A percentile compares a stretch with the other conserved stretches of the same genome.
Evolutionary conservation across 53 echinoderm and acorn worm species (phyloP).

Genomic region (Luidia sarsii): DNA sequence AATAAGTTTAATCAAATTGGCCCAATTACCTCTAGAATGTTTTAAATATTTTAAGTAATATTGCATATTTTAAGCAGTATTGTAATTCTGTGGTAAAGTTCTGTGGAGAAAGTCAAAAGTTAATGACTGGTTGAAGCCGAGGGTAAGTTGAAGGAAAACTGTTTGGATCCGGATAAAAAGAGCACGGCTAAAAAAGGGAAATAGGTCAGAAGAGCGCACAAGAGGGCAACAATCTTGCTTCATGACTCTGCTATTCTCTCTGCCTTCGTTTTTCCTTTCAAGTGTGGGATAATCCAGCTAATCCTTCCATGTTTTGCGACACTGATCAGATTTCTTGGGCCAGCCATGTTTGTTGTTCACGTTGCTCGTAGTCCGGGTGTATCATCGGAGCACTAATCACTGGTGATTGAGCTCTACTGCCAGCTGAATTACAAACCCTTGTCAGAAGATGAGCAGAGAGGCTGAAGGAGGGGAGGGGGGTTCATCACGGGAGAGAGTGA

Average conservation of each 20-base stretch:
- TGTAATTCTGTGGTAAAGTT: too few species aligned
- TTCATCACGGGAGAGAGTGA: constrained; percentile 7
- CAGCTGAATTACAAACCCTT: constrained; percentile 53
- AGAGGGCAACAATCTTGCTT: not conserved
- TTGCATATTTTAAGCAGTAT: too few species aligned
- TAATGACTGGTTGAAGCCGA: too few species aligned
- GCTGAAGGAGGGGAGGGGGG: constrained; percentile 24
- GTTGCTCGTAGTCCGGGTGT: constrained; percentile 8
- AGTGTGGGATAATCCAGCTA: constrained; percentile 36
- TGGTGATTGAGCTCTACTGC: constrained; percentile 38
- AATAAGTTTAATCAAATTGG: too few species aligned
- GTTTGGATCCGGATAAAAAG: too few species aligned
- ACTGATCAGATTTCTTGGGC: constrained; percentile 25
- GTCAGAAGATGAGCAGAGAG: constrained; percentile 40
- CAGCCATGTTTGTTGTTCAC: constrained; percentile 36
- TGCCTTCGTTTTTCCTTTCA: not conserved
- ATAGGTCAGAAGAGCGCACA: constrained; percentile 24
- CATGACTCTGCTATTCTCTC: not conserved
- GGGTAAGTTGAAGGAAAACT: too few species aligned
- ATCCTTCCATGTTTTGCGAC: constrained; percentile 50
- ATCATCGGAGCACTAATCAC: constrained; percentile 38
- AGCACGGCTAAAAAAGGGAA: not conserved
- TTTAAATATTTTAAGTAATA: too few species aligned
- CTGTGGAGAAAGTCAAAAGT: too few species aligned
- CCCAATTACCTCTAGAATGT: too few species aligned